These are phyloP conservation scores for Enteromius afrohamiltoni DNA, from an alignment of 2,797 vertebrate genomes.

Conservation along the genomic window DNA sequence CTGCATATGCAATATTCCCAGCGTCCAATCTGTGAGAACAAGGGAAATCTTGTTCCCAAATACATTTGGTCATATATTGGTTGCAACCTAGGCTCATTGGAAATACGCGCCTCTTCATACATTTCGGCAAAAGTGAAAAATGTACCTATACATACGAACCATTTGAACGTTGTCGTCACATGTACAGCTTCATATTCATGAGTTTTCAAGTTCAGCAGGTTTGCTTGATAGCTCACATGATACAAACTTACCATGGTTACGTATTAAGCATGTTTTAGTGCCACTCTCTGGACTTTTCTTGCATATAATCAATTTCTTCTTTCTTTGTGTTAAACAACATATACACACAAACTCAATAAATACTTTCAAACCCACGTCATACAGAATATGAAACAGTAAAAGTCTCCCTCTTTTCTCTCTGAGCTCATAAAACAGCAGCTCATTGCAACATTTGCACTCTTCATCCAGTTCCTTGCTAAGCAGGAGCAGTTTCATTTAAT, in stretches of 20 bases:
- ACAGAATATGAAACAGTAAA: not conserved
- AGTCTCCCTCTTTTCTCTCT: not conserved
- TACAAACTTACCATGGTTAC: too few species aligned
- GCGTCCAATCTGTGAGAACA: conserved; percentile 75
- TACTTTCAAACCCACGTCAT: not conserved
- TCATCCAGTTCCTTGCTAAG: not conserved
- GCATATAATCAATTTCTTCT: not conserved
- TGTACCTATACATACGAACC: too few species aligned
- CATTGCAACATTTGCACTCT: not conserved
- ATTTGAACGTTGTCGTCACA: too few species aligned
- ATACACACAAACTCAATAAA: not conserved
- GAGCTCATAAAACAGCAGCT: not conserved
- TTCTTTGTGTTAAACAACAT: not conserved
- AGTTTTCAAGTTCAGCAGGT: too few species aligned
- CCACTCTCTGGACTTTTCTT: too few species aligned
- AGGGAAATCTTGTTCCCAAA: conserved; percentile 65
- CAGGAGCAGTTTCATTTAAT: not conserved
- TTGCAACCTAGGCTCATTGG: too few species aligned
- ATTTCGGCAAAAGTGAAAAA: too few species aligned
- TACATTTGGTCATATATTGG: not conserved
- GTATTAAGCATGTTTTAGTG: too few species aligned
- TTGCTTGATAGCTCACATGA: too few species aligned
- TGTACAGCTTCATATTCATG: too few species aligned
- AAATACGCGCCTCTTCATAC: too few species aligned
- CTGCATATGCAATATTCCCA: conserved; percentile 80